Base-by-base conservation (phyloP, 2,113 vertebrate species). In the Pyrgilauda ruficollis region DNA sequence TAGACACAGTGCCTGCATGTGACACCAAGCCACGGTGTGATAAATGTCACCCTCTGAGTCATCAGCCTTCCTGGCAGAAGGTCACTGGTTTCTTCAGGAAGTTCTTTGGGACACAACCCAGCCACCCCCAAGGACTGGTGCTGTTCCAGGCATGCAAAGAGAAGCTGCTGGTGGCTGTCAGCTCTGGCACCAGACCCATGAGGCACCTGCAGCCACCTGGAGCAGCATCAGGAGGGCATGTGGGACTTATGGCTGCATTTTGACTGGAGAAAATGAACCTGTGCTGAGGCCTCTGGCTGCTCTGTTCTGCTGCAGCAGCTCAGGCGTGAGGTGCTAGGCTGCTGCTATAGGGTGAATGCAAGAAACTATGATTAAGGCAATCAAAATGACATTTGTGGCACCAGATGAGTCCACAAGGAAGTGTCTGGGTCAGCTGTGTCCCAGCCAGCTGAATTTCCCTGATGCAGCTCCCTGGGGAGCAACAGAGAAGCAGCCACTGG, bases 381-480 rank as follows among this genome's bases (percentile, higher is more conserved):
- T 22, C 20, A 13, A 81, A 84, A 63, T 50, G 6, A 13, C 13
- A 11, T 66, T 47, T 67, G 21, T 37, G 13, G 16, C 41, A 55
- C 18, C 11, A 50, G 44, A 1, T 8, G 5, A 46, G 9, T 46
- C 50, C 28, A 21, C 56, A 70, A 86, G n/a, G 85, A 59, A 21
- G 23, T 39, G 12, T 14, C 19, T 49, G 37, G n/a, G 39, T 21
- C 43, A 53, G 24, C 35, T 37, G 11, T 68, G 77, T 53, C 31
- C 26, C 16, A 27, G 33, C 64, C 46, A 70, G 30, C 19, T 46
- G n/a, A 23, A 52, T 41, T 90, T 80, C 46, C 28, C 24, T 55
- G 22, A 5, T 2, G 1, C n/a, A 58, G 4, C 18, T 92, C 0
- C 0, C 27, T 49, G 15, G 8, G 18, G 10, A 56, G 23, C 8